Evolutionary conservation across 2,888 invertebrate species (phyloP).

Genomic region (Anorthoa munda): DNA sequence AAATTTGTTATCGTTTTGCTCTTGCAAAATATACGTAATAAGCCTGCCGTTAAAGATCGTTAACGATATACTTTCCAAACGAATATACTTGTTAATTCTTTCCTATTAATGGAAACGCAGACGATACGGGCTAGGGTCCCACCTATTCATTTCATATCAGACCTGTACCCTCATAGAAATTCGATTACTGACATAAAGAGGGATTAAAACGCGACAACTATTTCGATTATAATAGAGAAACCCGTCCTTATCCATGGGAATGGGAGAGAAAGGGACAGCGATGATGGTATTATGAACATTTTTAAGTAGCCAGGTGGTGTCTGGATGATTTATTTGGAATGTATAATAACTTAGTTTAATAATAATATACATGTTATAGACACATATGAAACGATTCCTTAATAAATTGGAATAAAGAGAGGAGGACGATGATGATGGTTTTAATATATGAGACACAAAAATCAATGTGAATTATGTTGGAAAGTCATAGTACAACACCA

Average conservation of each 20-base stretch:
- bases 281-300: conserved; percentile 16
- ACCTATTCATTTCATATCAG: conserved; percentile 22
- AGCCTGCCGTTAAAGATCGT: not conserved
- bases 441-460: not conserved
- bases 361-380: not conserved
- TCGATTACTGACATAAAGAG: conserved; percentile 52
- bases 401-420: no score
- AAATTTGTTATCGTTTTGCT: no score
- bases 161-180: conserved; percentile 43
- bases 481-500: not conserved
- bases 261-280: conserved; percentile 1
- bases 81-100: not conserved
- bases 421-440: not conserved
- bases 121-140: conserved; percentile 14
- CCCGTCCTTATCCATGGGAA: conserved; percentile 14
- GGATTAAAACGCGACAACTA: conserved; percentile 53
- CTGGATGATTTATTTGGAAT: conserved; percentile 36
- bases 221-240: conserved; percentile 47
- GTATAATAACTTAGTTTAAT: conserved; percentile 8
- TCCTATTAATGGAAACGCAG: not conserved
- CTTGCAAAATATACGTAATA: no score
- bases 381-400: not conserved
- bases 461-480: not conserved
- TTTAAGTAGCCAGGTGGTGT: conserved; percentile 31
- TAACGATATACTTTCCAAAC: conserved; percentile 8